Evolutionary conservation across 2,888 invertebrate genomes (phyloP), one percentile per base, ranked within the genome.

Genomic region (Eumerus sabulonum): DNA sequence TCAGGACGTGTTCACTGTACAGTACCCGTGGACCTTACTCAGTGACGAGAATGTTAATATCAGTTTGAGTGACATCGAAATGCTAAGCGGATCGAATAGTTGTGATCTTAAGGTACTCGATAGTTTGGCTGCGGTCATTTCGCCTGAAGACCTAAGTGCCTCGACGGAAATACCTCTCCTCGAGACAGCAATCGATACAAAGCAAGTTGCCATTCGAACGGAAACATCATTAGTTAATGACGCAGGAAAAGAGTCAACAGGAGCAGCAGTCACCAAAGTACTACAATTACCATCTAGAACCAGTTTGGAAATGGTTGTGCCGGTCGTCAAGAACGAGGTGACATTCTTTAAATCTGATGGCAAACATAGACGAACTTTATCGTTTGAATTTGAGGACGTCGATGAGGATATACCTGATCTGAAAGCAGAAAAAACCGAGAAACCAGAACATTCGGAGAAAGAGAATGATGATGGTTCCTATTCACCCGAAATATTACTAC

Each of bases 11-110:
- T 79, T 79, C 16, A 45, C 72, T 9, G 54, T 74, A 1, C 79
- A 73, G 45, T 79, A 79, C 60, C 74, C 79, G 2, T 53, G 68
- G 13, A 60, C 74, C 0, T 36, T 73, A 14, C 1, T 79, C 1
- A 73, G 18, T 42, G 77, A 79, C 14, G 79, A 79, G 3, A 74
- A 17, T 35, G 54, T 74, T 0, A 79, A 59, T 36, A 79, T 79
- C 1, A 74, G 54, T n/a, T 45, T 79, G 16, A 74, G 64, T 19
- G 79, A 79, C 44, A 79, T 79, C 9, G 79, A 79, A 14, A 70
- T 74, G 74, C 44, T 79, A 7, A 74, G 64, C 19, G 68, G 59
- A 11, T 53, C 74, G 11, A 74, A 70, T 40, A 74, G 63, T 16
- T 79, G 74, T 19, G 79, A 79, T 36, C 38, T 79, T 14, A 64